Evolutionary conservation across 2,888 invertebrate genomes (phyloP).

Genomic region (Polydrusus tereticollis): DNA sequence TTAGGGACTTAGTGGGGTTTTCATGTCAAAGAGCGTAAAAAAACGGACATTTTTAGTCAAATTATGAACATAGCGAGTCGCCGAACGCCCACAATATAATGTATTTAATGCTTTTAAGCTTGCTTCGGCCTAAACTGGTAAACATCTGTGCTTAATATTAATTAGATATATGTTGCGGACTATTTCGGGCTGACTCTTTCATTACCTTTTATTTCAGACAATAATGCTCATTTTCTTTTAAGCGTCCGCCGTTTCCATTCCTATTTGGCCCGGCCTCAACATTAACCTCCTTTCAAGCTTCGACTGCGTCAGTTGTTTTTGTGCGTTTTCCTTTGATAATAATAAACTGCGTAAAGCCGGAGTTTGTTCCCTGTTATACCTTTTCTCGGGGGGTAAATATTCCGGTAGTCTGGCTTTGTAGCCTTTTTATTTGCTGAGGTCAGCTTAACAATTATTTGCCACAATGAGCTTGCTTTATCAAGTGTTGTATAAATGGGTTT

Average conservation of each 20-base stretch:
- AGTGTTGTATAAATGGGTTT: background rate
- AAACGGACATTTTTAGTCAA: no score
- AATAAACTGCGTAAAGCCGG: conserved; percentile 14
- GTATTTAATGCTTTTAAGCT: no score
- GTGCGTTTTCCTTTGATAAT: conserved; percentile 19
- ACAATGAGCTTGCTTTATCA: background rate
- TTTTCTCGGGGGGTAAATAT: conserved; percentile 5
- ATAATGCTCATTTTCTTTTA: conserved; percentile 12
- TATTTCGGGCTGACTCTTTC: conserved; percentile 5
- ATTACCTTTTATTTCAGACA: conserved; percentile 14
- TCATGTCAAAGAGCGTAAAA: no score
- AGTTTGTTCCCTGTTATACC: conserved; percentile 13
- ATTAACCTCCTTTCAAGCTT: conserved; percentile 2
- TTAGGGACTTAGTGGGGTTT: no score
- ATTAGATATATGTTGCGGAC: conserved; percentile 3
- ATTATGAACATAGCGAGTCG: no score
- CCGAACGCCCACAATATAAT: background rate
- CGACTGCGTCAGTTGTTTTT: conserved; percentile 14
- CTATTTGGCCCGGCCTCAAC: conserved; percentile 1
- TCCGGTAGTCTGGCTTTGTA: background rate
- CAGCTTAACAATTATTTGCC: background rate
- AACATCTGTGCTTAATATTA: background rate
- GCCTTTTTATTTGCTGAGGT: conserved; percentile 18
- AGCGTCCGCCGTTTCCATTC: conserved; percentile 1
- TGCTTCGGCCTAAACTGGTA: background rate